phyloP scores from a whole-genome alignment of 1,140 invertebrate genomes.

The Ceratina japonica region DNA sequence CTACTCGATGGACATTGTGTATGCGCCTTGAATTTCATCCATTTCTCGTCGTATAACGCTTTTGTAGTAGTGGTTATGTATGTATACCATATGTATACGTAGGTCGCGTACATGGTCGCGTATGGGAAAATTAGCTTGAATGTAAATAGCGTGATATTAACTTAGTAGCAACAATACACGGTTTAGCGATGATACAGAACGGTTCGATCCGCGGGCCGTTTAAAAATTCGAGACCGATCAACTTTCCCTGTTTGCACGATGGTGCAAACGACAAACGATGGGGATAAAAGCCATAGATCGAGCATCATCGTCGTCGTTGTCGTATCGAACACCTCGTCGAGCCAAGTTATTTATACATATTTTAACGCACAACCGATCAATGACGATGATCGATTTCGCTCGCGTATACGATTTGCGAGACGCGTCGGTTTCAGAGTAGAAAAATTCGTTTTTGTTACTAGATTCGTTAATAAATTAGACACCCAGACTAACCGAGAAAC shows the following conservation, averaged over 20 bases:
- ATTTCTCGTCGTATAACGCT: too few species aligned
- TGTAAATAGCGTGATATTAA: conserved; percentile 46
- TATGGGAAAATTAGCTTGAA: conserved; percentile 29
- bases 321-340: conserved; percentile 6
- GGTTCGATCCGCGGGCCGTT: conserved; percentile 5
- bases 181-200: conserved; percentile 28
- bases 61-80: too few species aligned
- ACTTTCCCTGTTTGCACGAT: not conserved
- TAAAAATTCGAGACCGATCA: not conserved
- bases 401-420: not conserved
- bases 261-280: conserved; percentile 1
- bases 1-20: too few species aligned
- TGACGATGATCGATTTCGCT: conserved; percentile 29
- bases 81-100: too few species aligned
- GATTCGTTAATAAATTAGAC: conserved; percentile 48
- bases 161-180: conserved; percentile 48
- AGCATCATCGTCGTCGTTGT: conserved; percentile 32
- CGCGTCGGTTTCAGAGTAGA: conserved; percentile 18
- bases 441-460: conserved; percentile 44
- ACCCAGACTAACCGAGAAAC: conserved; percentile 25
- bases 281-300: conserved; percentile 12
- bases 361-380: conserved; percentile 23
- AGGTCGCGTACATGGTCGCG: too few species aligned
- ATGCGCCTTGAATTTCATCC: too few species aligned
- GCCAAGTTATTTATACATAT: not conserved